Conservation (phyloP, 1,140 invertebrate genomes). For the Trinorchestia longiramus region DNA sequence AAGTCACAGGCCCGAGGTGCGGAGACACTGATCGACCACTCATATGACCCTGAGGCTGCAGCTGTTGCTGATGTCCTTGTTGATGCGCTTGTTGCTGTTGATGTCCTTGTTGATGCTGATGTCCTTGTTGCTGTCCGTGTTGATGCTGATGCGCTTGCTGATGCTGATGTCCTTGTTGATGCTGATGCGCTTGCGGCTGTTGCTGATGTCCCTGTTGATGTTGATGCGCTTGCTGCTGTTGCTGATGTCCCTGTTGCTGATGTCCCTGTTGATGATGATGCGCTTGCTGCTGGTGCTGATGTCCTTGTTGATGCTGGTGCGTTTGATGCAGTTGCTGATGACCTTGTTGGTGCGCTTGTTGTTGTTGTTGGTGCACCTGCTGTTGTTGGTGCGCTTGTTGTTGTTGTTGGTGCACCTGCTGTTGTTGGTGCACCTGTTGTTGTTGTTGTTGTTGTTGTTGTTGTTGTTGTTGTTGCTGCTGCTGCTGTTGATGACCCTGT, state of each 20-base stretch:
- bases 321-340: background rate
- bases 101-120: background rate
- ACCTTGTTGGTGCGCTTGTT: conserved; percentile 56
- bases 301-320: background rate
- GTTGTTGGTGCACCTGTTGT: background rate
- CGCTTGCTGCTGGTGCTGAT: background rate
- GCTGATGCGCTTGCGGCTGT: background rate
- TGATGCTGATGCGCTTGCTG: background rate
- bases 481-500: background rate
- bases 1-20: background rate
- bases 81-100: background rate
- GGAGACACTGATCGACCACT: background rate
- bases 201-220: conserved; percentile 57
- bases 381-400: background rate
- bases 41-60: conserved; percentile 66
- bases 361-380: background rate
- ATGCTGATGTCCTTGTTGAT: background rate
- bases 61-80: conserved; percentile 38
- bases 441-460: background rate
- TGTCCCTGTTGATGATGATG: background rate
- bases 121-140: conserved; percentile 55
- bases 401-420: background rate
- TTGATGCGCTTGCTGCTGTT: background rate
- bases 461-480: background rate
- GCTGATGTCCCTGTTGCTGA: background rate